Evolutionary conservation across 1,140 invertebrate genomes (phyloP), one percentile per base, ranked within the genome.

Genomic region (Tigriopus japonicus): DNA sequence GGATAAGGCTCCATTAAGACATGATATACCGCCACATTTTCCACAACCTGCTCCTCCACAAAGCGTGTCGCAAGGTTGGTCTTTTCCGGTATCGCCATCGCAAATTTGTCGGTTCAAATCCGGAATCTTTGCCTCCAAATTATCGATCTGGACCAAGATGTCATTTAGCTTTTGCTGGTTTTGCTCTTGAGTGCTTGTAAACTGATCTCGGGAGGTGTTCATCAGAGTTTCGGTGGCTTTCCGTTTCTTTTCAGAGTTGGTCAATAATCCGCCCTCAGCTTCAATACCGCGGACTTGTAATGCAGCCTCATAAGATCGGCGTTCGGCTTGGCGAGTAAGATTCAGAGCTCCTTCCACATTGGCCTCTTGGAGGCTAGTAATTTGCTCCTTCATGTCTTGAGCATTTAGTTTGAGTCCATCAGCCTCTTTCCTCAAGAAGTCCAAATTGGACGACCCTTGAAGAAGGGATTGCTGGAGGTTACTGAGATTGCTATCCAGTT

Each of bases 11-110:
- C 92, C 92, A 65, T 81, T 73, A 64, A 87, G 85, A 70, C 93
- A 97, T 15, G 87, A 86, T 24, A 91, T 73, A 13, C 85, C 87
- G 55, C 90, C 91, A 74, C 93, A 97, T 68, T 79, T 80, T 28
- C 80, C 83, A 73, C 93, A 98, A 0, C 88, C 89, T 45, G 89
- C 92, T 17, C 93, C 93, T 40, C 93, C 93, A 74, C 93, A 98
- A 35, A 91, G 76, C 55, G 72, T 70, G 69, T 95, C 89, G 71
- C 93, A 97, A 42, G 83, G 83, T 67, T 87, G 81, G 23, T 86
- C 87, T 35, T 76, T 78, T 66, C 14, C 24, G 15, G 59, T 61
- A 14, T 43, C 45, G 10, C 82, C 80, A 64, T 88, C 91, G 73
- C 93, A 97, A 70, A 98, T 86, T 71, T 86, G 71, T 42, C 84